Conservation (phyloP, 2,113 vertebrate genomes). For the Crotalus tigris region DNA sequence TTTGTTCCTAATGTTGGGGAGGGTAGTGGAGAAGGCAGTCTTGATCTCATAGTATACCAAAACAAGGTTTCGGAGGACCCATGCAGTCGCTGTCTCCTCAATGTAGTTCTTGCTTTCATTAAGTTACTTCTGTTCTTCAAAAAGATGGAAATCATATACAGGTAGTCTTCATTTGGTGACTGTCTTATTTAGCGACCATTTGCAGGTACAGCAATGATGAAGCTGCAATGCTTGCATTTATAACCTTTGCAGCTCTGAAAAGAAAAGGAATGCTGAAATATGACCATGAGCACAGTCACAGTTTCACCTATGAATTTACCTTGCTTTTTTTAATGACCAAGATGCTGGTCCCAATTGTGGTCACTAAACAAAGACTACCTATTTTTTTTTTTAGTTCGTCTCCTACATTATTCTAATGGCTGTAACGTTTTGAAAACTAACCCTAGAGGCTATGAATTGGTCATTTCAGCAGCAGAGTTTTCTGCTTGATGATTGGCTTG, state of each 20-base stretch:
- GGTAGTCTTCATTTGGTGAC: neutral
- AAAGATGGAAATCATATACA: neutral
- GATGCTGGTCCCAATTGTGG: neutral
- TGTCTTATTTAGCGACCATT: neutral
- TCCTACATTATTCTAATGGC: neutral
- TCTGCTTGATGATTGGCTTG: neutral
- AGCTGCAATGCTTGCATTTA: neutral
- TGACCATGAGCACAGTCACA: neutral
- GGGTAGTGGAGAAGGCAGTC: neutral
- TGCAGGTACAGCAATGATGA: neutral
- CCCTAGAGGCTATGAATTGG: neutral
- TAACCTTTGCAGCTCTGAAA: neutral
- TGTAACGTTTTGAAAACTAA: neutral
- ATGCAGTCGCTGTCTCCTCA: neutral
- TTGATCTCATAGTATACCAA: neutral
- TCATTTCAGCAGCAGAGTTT: neutral
- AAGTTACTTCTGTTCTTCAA: neutral
- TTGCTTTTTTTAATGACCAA: neutral
- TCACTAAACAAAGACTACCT: neutral
- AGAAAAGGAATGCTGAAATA: neutral
- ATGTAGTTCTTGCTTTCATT: neutral
- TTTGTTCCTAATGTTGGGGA: neutral
- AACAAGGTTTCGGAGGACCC: neutral
- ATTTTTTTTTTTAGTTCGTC: too few species aligned
- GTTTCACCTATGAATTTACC: neutral